Percentiles rank a stretch among this genome's conserved stretches.
Conservation (phyloP, 2,797 vertebrate genomes). For the Adrianichthys oophorus region DNA sequence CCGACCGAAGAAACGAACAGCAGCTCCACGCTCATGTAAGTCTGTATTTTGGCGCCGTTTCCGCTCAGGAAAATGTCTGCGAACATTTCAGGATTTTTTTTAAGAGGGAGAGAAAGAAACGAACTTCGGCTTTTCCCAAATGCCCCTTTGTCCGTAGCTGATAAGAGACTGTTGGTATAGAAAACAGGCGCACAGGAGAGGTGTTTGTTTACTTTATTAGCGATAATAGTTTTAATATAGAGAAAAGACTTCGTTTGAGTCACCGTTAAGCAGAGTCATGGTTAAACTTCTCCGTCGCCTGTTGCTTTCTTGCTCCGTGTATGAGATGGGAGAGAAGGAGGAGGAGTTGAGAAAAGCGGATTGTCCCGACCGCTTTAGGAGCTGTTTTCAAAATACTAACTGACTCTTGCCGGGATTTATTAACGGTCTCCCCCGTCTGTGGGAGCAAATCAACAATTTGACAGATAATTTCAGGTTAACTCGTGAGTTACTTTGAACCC, state of each 20-base stretch:
- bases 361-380: conserved; percentile 57
- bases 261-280: conserved; percentile 1
- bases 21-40: conserved; percentile 65
- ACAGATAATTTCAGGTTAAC: no score
- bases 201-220: no score
- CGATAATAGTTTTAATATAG: no score
- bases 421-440: no score
- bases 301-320: conserved; percentile 69
- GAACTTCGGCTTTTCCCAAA: no score
- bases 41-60: conserved; percentile 3
- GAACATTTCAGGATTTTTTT: no score
- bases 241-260: no score
- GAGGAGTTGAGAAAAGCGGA: conserved; percentile 79
- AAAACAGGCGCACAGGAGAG: no score
- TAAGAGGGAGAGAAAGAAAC: no score
- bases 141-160: no score
- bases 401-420: conserved; percentile 2
- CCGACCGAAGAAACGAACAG: conserved; percentile 19
- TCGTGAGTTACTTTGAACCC: no score
- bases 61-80: neutral
- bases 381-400: conserved; percentile 47
- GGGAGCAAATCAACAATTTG: neutral
- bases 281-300: conserved; percentile 64
- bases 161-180: no score
- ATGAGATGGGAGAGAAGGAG: conserved; percentile 53